Percentiles rank a stretch among this genome's conserved stretches.
phyloP scores from a whole-genome alignment of 2,797 vertebrate genomes.

The Eupleurogrammus muticus region DNA sequence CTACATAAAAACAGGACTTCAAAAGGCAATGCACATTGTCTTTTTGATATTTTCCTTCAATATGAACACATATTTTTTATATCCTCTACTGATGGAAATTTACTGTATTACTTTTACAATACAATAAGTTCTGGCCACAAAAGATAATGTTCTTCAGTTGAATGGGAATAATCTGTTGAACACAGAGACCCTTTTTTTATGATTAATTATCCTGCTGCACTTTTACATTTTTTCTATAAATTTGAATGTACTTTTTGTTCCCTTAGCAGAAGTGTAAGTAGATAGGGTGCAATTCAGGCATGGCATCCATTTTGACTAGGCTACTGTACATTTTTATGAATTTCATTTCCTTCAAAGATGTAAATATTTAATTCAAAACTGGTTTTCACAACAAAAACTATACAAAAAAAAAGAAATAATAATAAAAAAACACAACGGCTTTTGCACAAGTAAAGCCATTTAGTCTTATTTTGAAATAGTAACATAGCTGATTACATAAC shows the following conservation, averaged over 20 bases:
- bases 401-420: too few species aligned
- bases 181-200: neutral
- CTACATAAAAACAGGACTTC: too few species aligned
- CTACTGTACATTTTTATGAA: neutral
- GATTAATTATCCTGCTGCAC: neutral
- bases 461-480: neutral
- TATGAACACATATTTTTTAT: neutral
- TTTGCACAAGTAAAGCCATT: neutral
- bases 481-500: neutral
- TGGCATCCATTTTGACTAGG: too few species aligned
- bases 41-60: slow-evolving; percentile 1
- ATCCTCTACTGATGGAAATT: neutral
- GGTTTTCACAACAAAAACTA: too few species aligned
- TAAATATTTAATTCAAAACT: too few species aligned
- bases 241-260: too few species aligned
- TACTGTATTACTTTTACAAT: too few species aligned
- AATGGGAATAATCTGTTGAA: neutral
- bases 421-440: neutral
- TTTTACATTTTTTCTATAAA: neutral
- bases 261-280: too few species aligned
- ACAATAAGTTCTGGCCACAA: too few species aligned
- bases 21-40: neutral
- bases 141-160: too few species aligned
- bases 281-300: too few species aligned
- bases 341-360: neutral